Evolutionary conservation across 2,888 invertebrate genomes (phyloP), one percentile per base, ranked within the genome.

Genomic region (Monochamus alternatus): DNA sequence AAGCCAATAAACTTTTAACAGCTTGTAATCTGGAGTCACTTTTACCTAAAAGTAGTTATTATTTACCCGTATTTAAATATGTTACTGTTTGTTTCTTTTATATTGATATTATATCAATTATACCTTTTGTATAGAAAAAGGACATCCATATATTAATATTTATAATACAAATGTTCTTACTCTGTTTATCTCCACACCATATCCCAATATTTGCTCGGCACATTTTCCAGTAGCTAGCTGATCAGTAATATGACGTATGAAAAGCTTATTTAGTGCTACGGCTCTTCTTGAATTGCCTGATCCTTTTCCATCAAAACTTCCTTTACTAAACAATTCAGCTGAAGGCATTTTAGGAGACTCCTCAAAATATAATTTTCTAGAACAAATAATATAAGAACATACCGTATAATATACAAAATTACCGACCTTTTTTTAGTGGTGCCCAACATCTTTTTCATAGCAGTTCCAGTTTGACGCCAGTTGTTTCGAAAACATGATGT

Each of bases 241-340:
- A 86, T 95, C 96, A 0, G 95, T 95, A 8, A 96, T 93, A 75
- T 95, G 90, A 82, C 92, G 92, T 95, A 96, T 96, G 83, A 96
- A 96, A 66, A 96, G 85, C 88, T 95, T 95, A 86, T 96, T 96
- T 1, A 96, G 88, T 78, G 95, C 93, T 0, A 91, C 89, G 31
- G 92, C 89, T 82, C 96, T 90, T 58, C 93, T 91, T 0, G 89
- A 87, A 9, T 91, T 91, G 10, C 90, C 89, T 64, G 92, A 91
- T 10, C 90, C 90, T 43, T 91, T 91, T 73, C 91, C 91, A 82
- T 90, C 87, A 74, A 89, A 87, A 22, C 89, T 78, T 9, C 85
- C 82, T 81, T 86, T 89, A 82, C 89, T 90, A 47, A 88, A 85
- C n/a, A 77, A 74, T 51, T 79, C 77, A 14, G 84, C 80, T n/a